A percentile compares a stretch with the other conserved stretches of the same genome.
These are phyloP conservation scores for Caenorhabditis imperialis DNA, from an alignment of 2,888 invertebrate genomes.

Conservation along the genomic window DNA sequence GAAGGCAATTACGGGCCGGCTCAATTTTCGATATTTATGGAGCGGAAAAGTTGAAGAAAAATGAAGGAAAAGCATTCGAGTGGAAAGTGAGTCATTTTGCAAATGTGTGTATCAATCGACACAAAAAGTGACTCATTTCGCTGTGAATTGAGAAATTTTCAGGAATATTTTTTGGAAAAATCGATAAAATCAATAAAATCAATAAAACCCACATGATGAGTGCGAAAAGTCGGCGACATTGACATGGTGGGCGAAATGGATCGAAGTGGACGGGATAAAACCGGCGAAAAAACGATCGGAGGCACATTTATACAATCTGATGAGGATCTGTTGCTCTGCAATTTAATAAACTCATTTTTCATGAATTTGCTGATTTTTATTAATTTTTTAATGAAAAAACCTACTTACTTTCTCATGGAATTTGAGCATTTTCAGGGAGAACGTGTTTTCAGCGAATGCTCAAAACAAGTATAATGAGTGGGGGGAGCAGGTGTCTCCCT, in stretches of 20 bases:
- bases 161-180: too few species aligned
- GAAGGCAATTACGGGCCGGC: too few species aligned
- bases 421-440: background rate
- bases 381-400: background rate
- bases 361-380: background rate
- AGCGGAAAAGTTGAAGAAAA: too few species aligned
- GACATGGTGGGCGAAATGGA: conserved; percentile 70
- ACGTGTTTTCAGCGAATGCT: background rate
- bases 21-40: too few species aligned
- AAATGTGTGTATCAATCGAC: too few species aligned
- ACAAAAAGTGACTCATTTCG: too few species aligned
- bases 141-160: too few species aligned
- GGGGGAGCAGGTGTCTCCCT: conserved; percentile 36
- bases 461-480: background rate
- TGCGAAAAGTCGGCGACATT: conserved; percentile 60
- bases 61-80: conserved; percentile 1
- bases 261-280: conserved; percentile 75
- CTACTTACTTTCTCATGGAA: background rate
- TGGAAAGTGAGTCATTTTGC: background rate
- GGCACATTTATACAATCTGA: conserved; percentile 72
- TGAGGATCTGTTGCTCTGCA: conserved; percentile 71
- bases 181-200: too few species aligned
- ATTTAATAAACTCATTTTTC: conserved; percentile 2
- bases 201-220: conserved; percentile 48
- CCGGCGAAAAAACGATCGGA: conserved; percentile 76